Conservation (phyloP, 1,140 invertebrate species). For the Cotesia vestalis region DNA sequence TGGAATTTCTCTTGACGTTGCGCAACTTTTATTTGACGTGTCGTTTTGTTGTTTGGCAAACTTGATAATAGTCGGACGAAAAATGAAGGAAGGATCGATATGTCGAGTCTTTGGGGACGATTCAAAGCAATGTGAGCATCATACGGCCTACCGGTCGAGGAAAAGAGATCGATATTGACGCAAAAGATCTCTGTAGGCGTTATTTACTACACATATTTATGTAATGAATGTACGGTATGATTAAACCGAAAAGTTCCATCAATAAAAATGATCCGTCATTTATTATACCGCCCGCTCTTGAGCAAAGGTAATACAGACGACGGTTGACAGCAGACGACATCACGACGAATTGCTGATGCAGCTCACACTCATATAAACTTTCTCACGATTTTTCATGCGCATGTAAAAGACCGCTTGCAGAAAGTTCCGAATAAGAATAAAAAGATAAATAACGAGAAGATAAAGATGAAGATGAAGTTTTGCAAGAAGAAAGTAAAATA, state of each 20-base stretch:
- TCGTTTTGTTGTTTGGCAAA: no score
- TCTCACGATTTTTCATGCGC: constrained; percentile 46
- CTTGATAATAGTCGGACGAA: no score
- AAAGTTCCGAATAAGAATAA: neutral
- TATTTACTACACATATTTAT: neutral
- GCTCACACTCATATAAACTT: constrained; percentile 41
- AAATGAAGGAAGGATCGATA: no score
- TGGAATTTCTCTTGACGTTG: no score
- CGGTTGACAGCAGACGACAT: no score
- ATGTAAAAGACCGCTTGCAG: neutral
- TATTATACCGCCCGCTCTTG: constrained; percentile 7
- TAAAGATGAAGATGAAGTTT: constrained; percentile 1
- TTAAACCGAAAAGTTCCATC: no score
- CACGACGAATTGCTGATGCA: neutral
- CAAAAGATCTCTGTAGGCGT: neutral
- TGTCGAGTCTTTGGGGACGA: no score
- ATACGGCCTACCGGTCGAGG: no score
- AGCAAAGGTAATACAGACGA: neutral
- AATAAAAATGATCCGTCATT: constrained; percentile 35
- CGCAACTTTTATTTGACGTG: no score
- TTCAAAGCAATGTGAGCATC: no score
- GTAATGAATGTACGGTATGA: no score
- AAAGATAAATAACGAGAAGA: constrained; percentile 4
- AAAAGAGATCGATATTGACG: no score
- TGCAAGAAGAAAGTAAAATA: neutral